Conservation (phyloP, 2,113 vertebrate genomes). For the Lates calcarifer region DNA sequence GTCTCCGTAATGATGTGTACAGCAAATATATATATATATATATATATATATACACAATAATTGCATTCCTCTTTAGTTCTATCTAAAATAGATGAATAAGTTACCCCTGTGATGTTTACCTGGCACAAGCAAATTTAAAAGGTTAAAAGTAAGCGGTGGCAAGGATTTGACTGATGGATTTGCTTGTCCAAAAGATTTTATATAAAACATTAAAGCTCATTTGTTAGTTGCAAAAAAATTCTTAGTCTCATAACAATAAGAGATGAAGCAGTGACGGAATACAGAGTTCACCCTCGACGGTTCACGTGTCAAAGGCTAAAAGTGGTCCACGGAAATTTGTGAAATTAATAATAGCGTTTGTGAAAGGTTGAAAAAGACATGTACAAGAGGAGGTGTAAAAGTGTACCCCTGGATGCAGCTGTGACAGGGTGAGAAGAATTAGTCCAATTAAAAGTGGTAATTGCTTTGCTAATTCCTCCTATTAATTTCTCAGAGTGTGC, state of each 20-base stretch:
- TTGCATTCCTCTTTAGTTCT: not conserved
- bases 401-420: conserved; percentile 80
- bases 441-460: conserved; percentile 89
- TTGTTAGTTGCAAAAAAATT: conserved; percentile 58
- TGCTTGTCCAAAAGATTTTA: conserved; percentile 43
- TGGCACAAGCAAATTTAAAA: not conserved
- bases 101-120: not conserved
- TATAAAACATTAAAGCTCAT: conserved; percentile 34
- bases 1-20: not conserved
- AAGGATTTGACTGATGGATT: not conserved
- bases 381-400: conserved; percentile 65
- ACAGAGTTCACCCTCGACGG: conserved; percentile 76
- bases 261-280: conserved; percentile 30
- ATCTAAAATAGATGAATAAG: not conserved
- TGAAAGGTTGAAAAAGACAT: conserved; percentile 74
- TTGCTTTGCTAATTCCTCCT: conserved; percentile 88
- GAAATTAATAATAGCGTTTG: conserved; percentile 84
- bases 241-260: too few relatives aligned
- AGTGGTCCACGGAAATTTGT: conserved; percentile 78
- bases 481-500: conserved; percentile 84
- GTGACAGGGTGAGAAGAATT: conserved; percentile 86
- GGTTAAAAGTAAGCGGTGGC: conserved; percentile 7
- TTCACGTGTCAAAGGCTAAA: conserved; percentile 85
- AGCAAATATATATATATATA: too few relatives aligned
- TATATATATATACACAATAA: too few relatives aligned